Conservation (phyloP, 2,797 vertebrate genomes). For the Hipposideros larvatus region DNA sequence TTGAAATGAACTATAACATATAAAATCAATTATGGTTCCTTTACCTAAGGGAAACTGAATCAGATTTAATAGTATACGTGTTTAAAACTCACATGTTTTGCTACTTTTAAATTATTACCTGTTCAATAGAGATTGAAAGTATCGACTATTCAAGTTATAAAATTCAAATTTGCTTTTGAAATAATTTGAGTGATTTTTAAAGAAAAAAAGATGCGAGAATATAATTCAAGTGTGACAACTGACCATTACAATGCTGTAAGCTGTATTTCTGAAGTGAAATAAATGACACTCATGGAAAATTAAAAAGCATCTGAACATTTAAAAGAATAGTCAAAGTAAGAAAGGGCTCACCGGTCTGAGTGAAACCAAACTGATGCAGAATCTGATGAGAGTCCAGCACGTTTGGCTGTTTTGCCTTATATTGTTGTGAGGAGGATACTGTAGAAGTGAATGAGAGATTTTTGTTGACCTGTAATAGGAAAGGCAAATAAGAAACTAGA, state of each 20-base stretch:
- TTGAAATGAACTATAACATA: slow-evolving; percentile 42
- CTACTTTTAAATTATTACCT: neutral
- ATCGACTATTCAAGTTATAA: slow-evolving; percentile 11
- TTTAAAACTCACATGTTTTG: neutral
- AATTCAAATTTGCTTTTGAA: slow-evolving; percentile 49
- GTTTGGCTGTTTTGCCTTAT: slow-evolving; percentile 89
- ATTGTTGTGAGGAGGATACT: slow-evolving; percentile 91
- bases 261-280: slow-evolving; percentile 55
- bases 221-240: neutral
- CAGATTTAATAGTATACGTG: neutral
- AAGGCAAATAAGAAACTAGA: slow-evolving; percentile 88
- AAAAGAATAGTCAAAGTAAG: slow-evolving; percentile 56
- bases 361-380: slow-evolving; percentile 85
- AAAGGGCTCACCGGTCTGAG: slow-evolving; percentile 89
- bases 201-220: slow-evolving; percentile 5
- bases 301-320: slow-evolving; percentile 1
- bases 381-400: slow-evolving; percentile 87
- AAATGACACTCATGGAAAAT: neutral
- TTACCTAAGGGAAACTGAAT: slow-evolving; percentile 37
- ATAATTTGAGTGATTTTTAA: neutral
- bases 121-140: slow-evolving; percentile 55
- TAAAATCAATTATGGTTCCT: neutral
- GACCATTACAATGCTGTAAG: neutral
- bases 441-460: slow-evolving; percentile 90
- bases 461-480: slow-evolving; percentile 91